Conservation (phyloP, 1,140 invertebrate genomes). For the Helicorthomorpha holstii region DNA sequence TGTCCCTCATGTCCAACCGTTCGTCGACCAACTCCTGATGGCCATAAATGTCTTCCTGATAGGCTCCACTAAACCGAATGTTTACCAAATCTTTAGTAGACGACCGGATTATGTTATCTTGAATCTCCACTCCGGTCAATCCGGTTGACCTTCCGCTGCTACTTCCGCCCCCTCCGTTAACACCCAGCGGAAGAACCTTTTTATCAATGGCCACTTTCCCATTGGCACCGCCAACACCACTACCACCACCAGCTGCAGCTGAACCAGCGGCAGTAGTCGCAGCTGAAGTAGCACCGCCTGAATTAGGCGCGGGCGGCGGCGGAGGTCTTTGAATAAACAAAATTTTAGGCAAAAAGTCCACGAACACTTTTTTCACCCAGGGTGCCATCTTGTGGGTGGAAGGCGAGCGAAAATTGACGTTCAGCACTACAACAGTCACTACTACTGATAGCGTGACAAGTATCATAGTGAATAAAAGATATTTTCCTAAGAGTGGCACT, state of each 20-base stretch:
- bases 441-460: conserved; percentile 90
- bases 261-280: conserved; percentile 1
- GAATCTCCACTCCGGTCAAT: not conserved
- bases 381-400: conserved; percentile 93
- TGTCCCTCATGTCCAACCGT: conserved; percentile 27
- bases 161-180: not conserved
- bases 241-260: not conserved
- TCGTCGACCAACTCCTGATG: conserved; percentile 7
- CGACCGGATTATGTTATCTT: not conserved
- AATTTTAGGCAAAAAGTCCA: conserved; percentile 61
- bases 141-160: not conserved
- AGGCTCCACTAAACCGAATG: not conserved
- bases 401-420: conserved; percentile 98
- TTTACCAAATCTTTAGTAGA: no score
- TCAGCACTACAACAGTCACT: conserved; percentile 92
- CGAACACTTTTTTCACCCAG: conserved; percentile 77
- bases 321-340: conserved; percentile 58
- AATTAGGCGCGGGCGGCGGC: not conserved
- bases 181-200: not conserved
- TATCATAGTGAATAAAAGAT: conserved; percentile 96
- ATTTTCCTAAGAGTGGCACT: conserved; percentile 90
- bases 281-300: conserved; percentile 5
- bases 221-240: no score
- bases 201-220: not conserved
- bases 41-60: conserved; percentile 4